Base-by-base conservation (phyloP, 1,140 invertebrate species). In the Mamestra configurata region DNA sequence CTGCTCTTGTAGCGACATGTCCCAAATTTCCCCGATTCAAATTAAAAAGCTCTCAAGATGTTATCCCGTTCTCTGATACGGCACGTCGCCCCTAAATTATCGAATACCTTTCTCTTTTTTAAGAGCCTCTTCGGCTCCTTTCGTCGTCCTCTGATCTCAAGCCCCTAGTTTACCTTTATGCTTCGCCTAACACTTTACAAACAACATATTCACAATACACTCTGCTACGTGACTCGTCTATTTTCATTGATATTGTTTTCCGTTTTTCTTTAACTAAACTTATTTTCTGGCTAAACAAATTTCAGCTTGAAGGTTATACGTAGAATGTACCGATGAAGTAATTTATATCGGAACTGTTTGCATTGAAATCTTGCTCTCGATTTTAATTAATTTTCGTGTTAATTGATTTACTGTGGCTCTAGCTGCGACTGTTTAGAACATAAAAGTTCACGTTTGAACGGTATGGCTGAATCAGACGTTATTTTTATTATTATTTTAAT, bases 21-120 rank as follows among this genome's bases (percentile, higher is more conserved):
- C 43, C 68, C 51, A 71, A 71, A 71, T 71, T 71, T 71, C 46
- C 68, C 68, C 46, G 68, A 71, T 71, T 71, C 68, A 71, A 71
- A 71, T 71, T 71, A 71, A 71, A 71, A 71, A 71, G 68, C 68
- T 71, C 46, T 71, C 24, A 53, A 71, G 68, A 71, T 53, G 49
- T 71, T 71, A 71, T 71, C 68, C 68, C n/a, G 46, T 51, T 53
- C 22, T 24, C 24, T 53, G 68, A 71, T 71, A 71, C 46, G 46
- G 46, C 68, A 71, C 68, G 68, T 53, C 68, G 43, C 46, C 68
- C 27, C 49, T 53, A 46, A 71, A 71, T 71, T 71, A 71, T 71
- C 46, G 68, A 71, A 71, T 53, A 71, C 68, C 68, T 53, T 35
- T 71, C 68, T 71, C 40, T 64, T 11, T 66, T 68, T 46, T 71